Evolutionary conservation across 2,113 vertebrate genomes (phyloP), one percentile per base, ranked within the genome.

Genomic region (Perognathus longimembris): DNA sequence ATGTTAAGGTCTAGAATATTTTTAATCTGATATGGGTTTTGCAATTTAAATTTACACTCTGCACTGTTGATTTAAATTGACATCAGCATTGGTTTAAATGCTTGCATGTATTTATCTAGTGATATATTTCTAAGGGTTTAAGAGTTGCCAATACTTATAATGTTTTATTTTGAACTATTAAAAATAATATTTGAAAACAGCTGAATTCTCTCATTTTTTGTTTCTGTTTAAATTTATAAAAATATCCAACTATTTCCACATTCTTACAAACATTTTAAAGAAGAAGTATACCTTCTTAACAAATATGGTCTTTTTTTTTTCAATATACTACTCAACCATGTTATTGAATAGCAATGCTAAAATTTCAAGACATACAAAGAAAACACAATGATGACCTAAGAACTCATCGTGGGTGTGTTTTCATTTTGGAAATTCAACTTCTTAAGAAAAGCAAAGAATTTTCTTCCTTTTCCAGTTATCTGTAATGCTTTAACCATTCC

Each of bases 1-100:
- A 22, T 69, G 36, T 32, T 90, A 20, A 88, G 20, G 78, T 0
- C 1, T 4, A 11, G 7, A 38, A 61, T 22, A 79, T 82, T 81
- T 95, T 91, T 78, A 88, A 85, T 66, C 7, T 88, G 7, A 36
- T 36, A 79, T 57, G 21, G 92, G 28, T 78, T 96, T 59, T 77
- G 17, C 11, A 61, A 82, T 63, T 87, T 74, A 85, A 88, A 84
- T 45, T 42, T 86, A 45, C 0, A 36, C 3, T 63, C n/a, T 61
- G n/a, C 21, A 24, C 50, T 54, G 50, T 54, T 14, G 24, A 61
- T 80, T 86, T 74, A 85, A 88, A 81, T 96, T 80, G 30, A 36
- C 1, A 84, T 8, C 17, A 30, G 15, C 54, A 81, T 70, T 42
- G 57, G 36, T 73, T 88, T 74, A 69, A 91, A 75, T 80, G 34